Percentiles rank a stretch among this genome's conserved stretches.
Conservation (phyloP, 2,113 vertebrate species). For the Dicaeum eximium region DNA sequence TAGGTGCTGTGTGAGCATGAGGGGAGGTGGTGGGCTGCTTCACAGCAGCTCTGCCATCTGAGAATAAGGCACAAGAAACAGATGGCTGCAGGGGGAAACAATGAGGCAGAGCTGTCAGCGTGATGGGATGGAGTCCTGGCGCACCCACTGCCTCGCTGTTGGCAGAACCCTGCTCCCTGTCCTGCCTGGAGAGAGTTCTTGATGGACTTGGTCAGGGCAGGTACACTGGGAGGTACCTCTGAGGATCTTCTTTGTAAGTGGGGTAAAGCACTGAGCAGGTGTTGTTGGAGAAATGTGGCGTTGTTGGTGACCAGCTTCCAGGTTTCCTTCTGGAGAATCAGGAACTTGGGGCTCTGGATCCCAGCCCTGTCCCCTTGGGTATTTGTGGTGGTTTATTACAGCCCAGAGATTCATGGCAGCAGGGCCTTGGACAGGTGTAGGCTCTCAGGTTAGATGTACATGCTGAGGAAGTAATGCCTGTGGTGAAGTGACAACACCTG, state of each 20-base stretch:
- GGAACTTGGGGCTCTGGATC: background rate
- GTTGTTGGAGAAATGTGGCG: background rate
- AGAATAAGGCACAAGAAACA: slow-evolving; percentile 17
- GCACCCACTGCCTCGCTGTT: background rate
- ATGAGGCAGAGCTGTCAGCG: slow-evolving; percentile 40
- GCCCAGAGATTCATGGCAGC: background rate
- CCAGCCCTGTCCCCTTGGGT: background rate
- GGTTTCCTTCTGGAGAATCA: background rate
- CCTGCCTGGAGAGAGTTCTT: background rate
- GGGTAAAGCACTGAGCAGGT: background rate
- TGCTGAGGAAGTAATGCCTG: background rate
- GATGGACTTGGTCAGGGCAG: background rate
- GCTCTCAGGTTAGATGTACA: background rate
- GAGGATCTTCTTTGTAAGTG: background rate
- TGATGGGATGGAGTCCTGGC: background rate
- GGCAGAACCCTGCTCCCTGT: background rate
- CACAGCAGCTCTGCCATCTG: slow-evolving; percentile 11
- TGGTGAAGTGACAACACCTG: background rate
- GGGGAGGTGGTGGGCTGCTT: slow-evolving; percentile 18
- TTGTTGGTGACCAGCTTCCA: background rate
- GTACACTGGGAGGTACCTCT: background rate
- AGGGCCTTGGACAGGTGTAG: background rate
- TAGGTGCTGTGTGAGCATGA: background rate
- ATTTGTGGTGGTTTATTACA: accelerated
- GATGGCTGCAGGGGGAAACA: slow-evolving; percentile 38